Percentiles rank a stretch among this genome's conserved stretches.
phyloP scores from a whole-genome alignment of 2,888 invertebrate genomes.

The Miltochrista miniata region DNA sequence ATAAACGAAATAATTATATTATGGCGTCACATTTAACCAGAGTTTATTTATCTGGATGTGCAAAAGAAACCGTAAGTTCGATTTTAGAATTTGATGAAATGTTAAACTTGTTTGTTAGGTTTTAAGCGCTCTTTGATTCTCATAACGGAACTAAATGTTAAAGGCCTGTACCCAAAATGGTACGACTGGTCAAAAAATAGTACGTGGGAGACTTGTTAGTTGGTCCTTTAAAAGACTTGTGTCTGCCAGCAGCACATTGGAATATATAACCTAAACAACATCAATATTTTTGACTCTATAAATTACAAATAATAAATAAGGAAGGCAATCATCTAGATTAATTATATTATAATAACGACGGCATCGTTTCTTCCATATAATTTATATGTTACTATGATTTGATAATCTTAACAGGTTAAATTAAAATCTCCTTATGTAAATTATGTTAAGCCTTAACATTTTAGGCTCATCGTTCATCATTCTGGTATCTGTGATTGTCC shows the following conservation, averaged over 20 bases:
- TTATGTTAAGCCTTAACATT: conserved; percentile 29
- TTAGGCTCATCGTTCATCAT: conserved; percentile 21
- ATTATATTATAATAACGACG: not conserved
- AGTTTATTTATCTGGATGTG: too few relatives aligned
- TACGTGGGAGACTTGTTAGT: conserved; percentile 12
- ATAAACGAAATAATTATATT: too few relatives aligned
- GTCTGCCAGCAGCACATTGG: conserved; percentile 14
- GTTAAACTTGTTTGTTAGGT: not conserved
- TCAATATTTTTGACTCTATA: not conserved
- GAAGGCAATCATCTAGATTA: too few relatives aligned
- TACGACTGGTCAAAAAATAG: conserved; percentile 2
- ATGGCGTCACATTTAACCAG: too few relatives aligned
- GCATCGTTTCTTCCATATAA: not conserved
- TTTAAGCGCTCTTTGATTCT: not conserved
- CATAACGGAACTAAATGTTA: conserved; percentile 9
- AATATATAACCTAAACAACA: conserved; percentile 14
- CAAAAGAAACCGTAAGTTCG: not conserved
- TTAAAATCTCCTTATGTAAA: conserved; percentile 30
- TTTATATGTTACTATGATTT: not conserved
- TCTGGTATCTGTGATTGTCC: conserved; percentile 11
- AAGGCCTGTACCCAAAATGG: not conserved
- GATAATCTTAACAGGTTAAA: too few relatives aligned
- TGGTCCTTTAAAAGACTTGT: conserved; percentile 7
- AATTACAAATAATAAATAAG: too few relatives aligned
- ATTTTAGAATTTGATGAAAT: not conserved